A percentile compares a stretch with the other conserved stretches of the same genome.
Evolutionary conservation across 2,113 vertebrate genomes (phyloP).

Genomic region (Anoura caudifer): DNA sequence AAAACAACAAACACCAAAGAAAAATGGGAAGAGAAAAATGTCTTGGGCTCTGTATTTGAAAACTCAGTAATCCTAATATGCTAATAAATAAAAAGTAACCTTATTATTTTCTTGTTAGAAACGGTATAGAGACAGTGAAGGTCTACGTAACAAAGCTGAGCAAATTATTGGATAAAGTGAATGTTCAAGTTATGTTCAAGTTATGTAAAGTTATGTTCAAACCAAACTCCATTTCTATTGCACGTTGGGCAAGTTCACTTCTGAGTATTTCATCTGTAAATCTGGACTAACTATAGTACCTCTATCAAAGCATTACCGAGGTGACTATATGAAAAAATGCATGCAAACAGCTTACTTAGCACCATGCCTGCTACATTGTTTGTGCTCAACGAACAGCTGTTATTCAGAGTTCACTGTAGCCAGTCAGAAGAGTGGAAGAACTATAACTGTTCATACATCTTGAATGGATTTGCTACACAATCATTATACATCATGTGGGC

Average conservation of each 20-base stretch:
- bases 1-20: neutral
- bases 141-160: neutral
- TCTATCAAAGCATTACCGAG: neutral
- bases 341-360: neutral
- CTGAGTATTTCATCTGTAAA: neutral
- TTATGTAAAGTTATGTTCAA: neutral
- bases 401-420: neutral
- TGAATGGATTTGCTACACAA: constrained; percentile 1
- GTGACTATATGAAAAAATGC: neutral
- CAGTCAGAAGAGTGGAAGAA: neutral
- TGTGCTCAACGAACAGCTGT: neutral
- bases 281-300: neutral
- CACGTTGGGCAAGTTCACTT: neutral
- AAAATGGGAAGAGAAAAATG: neutral
- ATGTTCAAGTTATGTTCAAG: neutral
- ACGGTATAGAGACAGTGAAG: neutral
- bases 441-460: neutral
- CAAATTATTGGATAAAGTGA: neutral
- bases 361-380: neutral
- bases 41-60: neutral
- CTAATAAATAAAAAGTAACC: neutral
- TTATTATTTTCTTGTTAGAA: neutral
- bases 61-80: neutral
- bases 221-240: neutral
- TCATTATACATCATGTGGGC: neutral